Percentiles rank a stretch among this genome's conserved stretches.
Evolutionary conservation across 1,140 invertebrate genomes (phyloP).

Genomic region (Megalonaias nervosa): DNA sequence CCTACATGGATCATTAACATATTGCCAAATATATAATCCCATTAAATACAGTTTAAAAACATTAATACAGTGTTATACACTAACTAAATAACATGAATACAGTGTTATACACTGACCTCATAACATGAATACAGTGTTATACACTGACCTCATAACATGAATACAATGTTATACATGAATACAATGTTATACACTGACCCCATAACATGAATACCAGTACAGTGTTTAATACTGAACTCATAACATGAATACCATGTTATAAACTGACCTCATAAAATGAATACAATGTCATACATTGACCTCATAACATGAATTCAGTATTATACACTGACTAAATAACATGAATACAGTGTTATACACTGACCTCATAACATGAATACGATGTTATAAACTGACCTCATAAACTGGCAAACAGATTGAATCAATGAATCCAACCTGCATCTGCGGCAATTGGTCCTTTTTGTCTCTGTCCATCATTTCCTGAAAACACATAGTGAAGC

Average conservation of each 20-base stretch:
- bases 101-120: no score
- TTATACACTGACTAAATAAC: neutral
- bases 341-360: neutral
- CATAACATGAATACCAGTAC: neutral
- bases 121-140: no score
- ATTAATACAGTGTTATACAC: no score
- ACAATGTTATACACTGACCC: no score
- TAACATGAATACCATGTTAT: neutral
- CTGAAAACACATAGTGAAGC: constrained; percentile 64
- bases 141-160: no score
- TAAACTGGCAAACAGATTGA: constrained; percentile 94
- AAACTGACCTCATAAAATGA: neutral
- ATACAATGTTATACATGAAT: no score
- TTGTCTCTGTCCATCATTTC: constrained; percentile 96
- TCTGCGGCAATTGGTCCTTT: constrained; percentile 93
- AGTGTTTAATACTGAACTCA: neutral
- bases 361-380: no score
- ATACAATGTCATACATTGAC: neutral
- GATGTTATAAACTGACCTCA: constrained; percentile 76
- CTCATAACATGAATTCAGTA: neutral
- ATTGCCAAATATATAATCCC: no score
- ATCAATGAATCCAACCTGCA: constrained; percentile 98
- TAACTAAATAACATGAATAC: no score
- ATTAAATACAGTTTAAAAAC: no score
- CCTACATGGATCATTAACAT: no score